phyloP scores from a whole-genome alignment of 2,888 invertebrate species.

The Malthinus seriepunctatus region DNA sequence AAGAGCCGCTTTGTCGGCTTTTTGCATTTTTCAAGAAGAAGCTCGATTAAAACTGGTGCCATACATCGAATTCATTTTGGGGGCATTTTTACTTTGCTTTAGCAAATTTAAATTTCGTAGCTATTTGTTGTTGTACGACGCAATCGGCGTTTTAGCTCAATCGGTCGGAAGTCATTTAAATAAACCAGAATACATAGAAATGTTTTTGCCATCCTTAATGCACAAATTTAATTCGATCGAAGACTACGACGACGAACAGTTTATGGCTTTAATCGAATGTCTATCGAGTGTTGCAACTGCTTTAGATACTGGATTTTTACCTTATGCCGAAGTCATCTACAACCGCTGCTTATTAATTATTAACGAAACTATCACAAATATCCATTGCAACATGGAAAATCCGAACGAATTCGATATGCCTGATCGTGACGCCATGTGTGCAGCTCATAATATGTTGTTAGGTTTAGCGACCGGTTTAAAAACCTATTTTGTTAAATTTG shows the following conservation, averaged over 20 bases:
- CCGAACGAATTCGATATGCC: slow-evolving; percentile 70
- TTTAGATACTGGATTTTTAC: slow-evolving; percentile 71
- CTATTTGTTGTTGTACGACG: slow-evolving; percentile 74
- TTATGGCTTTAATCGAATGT: slow-evolving; percentile 76
- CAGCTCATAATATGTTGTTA: slow-evolving; percentile 72
- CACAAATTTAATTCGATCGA: slow-evolving; percentile 71
- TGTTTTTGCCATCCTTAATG: slow-evolving; percentile 75
- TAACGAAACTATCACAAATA: slow-evolving; percentile 69
- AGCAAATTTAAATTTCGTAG: slow-evolving; percentile 70
- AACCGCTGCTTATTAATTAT: slow-evolving; percentile 69
- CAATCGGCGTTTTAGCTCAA: slow-evolving; percentile 75
- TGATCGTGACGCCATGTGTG: slow-evolving; percentile 74
- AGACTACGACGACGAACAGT: slow-evolving; percentile 70
- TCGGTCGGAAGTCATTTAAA: slow-evolving; percentile 72
- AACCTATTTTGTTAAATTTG: slow-evolving; percentile 67
- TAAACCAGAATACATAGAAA: slow-evolving; percentile 67
- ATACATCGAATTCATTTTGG: slow-evolving; percentile 70
- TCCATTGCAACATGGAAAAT: slow-evolving; percentile 62
- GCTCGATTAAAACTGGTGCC: slow-evolving; percentile 74
- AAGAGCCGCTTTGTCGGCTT: slow-evolving; percentile 78
- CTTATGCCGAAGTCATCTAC: slow-evolving; percentile 74
- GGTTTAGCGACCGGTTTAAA: slow-evolving; percentile 73
- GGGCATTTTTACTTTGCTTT: slow-evolving; percentile 74
- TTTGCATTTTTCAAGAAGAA: slow-evolving; percentile 78
- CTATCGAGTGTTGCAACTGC: slow-evolving; percentile 76